Conservation (phyloP, 2,888 invertebrate genomes). For the Drosophila pseudotalamancana region DNA sequence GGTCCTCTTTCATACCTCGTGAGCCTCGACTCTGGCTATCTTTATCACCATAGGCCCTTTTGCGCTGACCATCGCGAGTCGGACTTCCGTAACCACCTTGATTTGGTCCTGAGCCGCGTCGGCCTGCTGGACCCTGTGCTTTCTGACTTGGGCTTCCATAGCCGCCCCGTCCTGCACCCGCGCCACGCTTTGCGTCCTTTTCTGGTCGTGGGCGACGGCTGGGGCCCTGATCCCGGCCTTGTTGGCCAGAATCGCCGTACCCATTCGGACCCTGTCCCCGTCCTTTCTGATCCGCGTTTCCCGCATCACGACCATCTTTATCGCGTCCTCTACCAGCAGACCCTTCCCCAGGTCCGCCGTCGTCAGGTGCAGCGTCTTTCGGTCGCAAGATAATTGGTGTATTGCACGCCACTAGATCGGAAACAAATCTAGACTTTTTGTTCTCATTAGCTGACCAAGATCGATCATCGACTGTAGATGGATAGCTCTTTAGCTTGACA, state of each 20-base stretch:
- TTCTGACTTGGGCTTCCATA: background rate
- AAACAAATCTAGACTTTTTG: constrained; percentile 78
- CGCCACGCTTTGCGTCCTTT: background rate
- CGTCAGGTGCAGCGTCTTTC: too few relatives aligned
- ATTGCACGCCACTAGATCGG: constrained; percentile 80
- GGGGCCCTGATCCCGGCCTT: background rate
- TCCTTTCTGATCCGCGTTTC: background rate
- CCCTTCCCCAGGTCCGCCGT: background rate
- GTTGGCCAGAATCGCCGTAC: background rate
- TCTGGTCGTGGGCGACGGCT: background rate
- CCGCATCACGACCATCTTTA: background rate
- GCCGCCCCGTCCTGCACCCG: background rate
- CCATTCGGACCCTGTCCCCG: background rate
- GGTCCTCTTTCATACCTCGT: background rate
- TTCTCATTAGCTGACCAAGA: constrained; percentile 79
- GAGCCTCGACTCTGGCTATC: background rate
- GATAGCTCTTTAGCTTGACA: constrained; percentile 78
- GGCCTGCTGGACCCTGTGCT: background rate
- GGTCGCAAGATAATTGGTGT: constrained; percentile 30
- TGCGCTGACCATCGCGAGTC: background rate
- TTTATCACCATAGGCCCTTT: background rate
- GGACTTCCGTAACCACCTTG: background rate
- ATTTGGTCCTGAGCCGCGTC: background rate
- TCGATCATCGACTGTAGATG: constrained; percentile 76
- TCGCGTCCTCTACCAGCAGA: background rate